Conservation (phyloP, 30 jellyfish, hydroid and myxozoan genomes). For the Chrysaora quinquecirrha region DNA sequence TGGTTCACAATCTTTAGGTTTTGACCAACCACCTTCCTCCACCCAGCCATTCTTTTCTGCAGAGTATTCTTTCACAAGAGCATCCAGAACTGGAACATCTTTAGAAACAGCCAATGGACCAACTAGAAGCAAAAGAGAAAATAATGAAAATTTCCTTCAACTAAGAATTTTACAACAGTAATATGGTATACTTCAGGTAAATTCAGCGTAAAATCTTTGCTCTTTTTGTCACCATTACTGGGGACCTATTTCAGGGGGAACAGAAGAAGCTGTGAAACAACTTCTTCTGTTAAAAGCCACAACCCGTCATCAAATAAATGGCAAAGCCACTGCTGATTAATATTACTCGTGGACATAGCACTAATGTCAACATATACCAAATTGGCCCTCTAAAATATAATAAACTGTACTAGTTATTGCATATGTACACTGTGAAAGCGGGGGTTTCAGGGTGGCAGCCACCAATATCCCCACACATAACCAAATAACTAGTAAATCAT, state of each 20-base stretch:
- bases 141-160: background rate
- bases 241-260: background rate
- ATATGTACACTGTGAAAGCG: no score
- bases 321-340: no score
- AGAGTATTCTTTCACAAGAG: slow-evolving; percentile 57
- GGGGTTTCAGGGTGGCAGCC: background rate
- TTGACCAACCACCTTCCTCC: slow-evolving; percentile 76
- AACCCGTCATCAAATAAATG: no score
- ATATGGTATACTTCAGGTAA: background rate
- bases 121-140: slow-evolving; percentile 37
- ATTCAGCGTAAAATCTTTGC: background rate
- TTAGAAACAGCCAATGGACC: slow-evolving; percentile 87
- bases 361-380: no score
- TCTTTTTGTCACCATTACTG: background rate
- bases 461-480: no score
- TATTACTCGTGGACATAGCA: no score
- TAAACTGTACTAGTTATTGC: background rate
- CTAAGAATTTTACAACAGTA: background rate
- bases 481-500: background rate
- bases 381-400: no score
- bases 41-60: slow-evolving; percentile 61
- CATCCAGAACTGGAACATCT: slow-evolving; percentile 78
- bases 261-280: no score
- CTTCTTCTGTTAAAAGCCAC: no score
- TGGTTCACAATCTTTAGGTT: slow-evolving; percentile 61